These are phyloP conservation scores for Otolemur garnettii DNA, from an alignment of 2,113 vertebrate species.

Conservation along the genomic window DNA sequence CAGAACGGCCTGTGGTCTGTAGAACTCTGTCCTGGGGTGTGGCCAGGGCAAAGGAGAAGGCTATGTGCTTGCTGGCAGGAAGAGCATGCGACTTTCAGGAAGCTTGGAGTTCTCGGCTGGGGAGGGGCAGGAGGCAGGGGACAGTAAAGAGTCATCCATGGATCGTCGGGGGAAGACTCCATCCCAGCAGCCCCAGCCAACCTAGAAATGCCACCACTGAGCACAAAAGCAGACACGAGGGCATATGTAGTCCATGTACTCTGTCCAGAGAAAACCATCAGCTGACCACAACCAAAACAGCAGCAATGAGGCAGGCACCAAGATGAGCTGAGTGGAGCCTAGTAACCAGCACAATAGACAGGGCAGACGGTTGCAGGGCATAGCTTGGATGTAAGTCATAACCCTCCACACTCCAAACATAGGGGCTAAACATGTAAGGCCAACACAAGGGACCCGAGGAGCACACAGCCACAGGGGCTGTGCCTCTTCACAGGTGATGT, in stretches of 20 bases:
- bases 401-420: rapidly evolving
- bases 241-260: rapidly evolving
- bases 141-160: rapidly evolving
- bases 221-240: neutral
- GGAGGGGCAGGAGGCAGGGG: neutral
- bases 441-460: rapidly evolving
- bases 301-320: rapidly evolving
- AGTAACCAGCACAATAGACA: too few relatives aligned
- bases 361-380: too few relatives aligned
- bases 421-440: neutral
- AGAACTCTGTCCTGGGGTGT: neutral
- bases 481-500: rapidly evolving
- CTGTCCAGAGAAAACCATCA: neutral
- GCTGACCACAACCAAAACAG: neutral
- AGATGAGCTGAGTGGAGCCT: rapidly evolving
- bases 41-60: neutral
- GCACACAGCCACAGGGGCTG: rapidly evolving
- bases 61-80: neutral
- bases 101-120: neutral
- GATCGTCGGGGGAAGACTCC: neutral
- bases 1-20: too few relatives aligned
- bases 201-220: neutral
- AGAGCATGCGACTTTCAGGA: neutral
- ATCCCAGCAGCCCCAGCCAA: neutral
- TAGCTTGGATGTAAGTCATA: rapidly evolving